Base-by-base conservation (phyloP, 2,888 invertebrate genomes). In the Drosophila kuntzei region DNA sequence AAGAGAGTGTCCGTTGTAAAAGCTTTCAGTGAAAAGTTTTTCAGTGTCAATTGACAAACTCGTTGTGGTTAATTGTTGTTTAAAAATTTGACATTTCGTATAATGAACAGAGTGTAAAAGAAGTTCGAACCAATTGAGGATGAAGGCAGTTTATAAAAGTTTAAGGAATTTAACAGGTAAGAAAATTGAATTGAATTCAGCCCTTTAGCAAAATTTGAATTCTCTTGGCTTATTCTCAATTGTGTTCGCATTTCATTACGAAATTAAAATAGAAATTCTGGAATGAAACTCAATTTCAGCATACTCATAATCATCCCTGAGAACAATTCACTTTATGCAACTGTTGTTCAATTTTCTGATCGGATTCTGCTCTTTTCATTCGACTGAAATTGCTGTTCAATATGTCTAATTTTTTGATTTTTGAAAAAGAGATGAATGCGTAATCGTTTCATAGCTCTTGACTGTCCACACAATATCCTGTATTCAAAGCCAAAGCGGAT, bases 31-130 rank as follows among this genome's bases (percentile, higher is more conserved):
- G 65, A 61, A 44, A 72, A 73, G 55, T 73, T 73, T 53, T 68
- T 2, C 68, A 54, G 36, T 63, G 68, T 44, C 76, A 67, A 68
- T 54, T 68, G 62, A 60, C 22, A 55, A 47, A 34, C 49, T 57
- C 51, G 16, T 57, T 62, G 43, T 25, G 67, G 67, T 50, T 75
- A 75, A 75, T 76, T 75, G 71, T 58, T 57, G 43, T 57, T 63
- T 43, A 22, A 41, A 55, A 43, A 37, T 55, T 34, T 7, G n/a
- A 27, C 34, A 51, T 50, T 55, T 29, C 20, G 12, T 12, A 6
- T 1, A 44, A 36, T 49, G 44, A 54, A 44, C 12, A 18, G 22
- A n/a, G 20, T 12, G 18, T 9, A 22, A 54, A n/a, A 54, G 32
- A 11, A 44, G 7, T 32, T 41, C 18, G 9, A 11, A 25, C 14